Conservation (phyloP, 2,113 vertebrate species). For the Tenebrosternarchus preto region DNA sequence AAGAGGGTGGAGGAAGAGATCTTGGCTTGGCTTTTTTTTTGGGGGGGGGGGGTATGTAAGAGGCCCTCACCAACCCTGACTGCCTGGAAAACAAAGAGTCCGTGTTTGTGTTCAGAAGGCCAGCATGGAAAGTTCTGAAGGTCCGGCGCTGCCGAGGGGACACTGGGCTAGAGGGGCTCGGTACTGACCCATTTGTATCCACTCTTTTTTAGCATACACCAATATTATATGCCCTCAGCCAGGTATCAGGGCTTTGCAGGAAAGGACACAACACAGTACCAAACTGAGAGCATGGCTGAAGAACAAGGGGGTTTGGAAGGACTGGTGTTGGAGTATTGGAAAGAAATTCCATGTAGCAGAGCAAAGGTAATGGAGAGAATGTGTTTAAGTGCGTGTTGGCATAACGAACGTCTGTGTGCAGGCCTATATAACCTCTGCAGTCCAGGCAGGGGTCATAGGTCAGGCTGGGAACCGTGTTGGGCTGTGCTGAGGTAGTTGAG, state of each 20-base stretch:
- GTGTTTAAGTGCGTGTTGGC: slow-evolving; percentile 27
- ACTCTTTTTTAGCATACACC: background rate
- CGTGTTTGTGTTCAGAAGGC: slow-evolving; percentile 49
- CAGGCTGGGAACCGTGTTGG: slow-evolving; percentile 52
- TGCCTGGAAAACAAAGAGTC: slow-evolving; percentile 37
- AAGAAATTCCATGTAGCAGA: slow-evolving; percentile 41
- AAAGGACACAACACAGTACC: background rate
- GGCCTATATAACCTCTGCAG: slow-evolving; percentile 12
- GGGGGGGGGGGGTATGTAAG: slow-evolving; percentile 7
- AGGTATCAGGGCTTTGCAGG: background rate
- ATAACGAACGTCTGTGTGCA: slow-evolving; percentile 10
- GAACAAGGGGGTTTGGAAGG: too few species aligned
- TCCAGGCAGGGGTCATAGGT: slow-evolving; percentile 57
- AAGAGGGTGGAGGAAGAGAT: slow-evolving; percentile 1
- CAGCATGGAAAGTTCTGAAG: slow-evolving; percentile 59
- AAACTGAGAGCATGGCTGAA: background rate
- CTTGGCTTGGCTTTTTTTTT: slow-evolving; percentile 29
- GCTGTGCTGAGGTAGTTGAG: slow-evolving; percentile 76
- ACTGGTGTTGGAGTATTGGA: slow-evolving; percentile 18
- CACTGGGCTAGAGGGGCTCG: background rate
- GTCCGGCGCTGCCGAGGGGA: slow-evolving; percentile 37
- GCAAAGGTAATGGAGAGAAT: background rate
- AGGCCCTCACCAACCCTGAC: slow-evolving; percentile 50
- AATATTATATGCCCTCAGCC: background rate
- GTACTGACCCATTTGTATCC: background rate